Conservation (phyloP, 2,888 invertebrate species). For the Oscheius sp. region DNA sequence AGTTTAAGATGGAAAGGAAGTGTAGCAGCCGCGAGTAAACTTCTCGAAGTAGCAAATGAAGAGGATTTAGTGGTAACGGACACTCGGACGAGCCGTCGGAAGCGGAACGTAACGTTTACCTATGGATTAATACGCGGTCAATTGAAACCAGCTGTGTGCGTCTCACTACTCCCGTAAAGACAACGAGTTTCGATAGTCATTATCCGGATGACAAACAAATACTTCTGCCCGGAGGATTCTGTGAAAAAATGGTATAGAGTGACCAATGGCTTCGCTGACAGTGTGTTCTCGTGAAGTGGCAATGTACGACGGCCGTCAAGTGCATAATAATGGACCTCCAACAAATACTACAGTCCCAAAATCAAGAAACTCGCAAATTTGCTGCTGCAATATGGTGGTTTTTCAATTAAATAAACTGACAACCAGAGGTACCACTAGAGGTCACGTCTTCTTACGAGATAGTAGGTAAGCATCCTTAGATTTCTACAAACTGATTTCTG, state of each 20-base stretch:
- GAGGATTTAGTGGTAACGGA: conserved; percentile 2
- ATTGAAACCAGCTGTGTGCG: conserved; percentile 30
- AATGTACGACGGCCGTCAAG: conserved; percentile 31
- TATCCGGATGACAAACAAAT: conserved; percentile 5
- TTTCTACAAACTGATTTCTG: too few species aligned
- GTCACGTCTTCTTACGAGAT: too few species aligned
- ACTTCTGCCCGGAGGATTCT: background rate
- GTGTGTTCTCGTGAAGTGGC: conserved; percentile 31
- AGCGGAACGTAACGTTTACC: conserved; percentile 35
- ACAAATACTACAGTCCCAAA: conserved; percentile 26
- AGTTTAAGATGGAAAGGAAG: background rate
- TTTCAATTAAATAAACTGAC: too few species aligned
- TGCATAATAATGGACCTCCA: conserved; percentile 32
- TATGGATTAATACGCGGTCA: conserved; percentile 34
- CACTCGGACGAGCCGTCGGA: conserved; percentile 11
- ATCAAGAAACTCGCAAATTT: background rate
- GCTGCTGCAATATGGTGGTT: too few species aligned
- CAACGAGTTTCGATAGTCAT: conserved; percentile 26
- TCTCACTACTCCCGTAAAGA: conserved; percentile 12
- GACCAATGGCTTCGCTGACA: conserved; percentile 9
- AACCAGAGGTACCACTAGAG: too few species aligned
- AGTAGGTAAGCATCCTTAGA: too few species aligned
- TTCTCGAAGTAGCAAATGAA: background rate
- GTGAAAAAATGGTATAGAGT: conserved; percentile 2
- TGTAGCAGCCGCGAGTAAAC: too few species aligned